Conservation (phyloP, 2,797 vertebrate genomes). For the Dryobates pubescens region DNA sequence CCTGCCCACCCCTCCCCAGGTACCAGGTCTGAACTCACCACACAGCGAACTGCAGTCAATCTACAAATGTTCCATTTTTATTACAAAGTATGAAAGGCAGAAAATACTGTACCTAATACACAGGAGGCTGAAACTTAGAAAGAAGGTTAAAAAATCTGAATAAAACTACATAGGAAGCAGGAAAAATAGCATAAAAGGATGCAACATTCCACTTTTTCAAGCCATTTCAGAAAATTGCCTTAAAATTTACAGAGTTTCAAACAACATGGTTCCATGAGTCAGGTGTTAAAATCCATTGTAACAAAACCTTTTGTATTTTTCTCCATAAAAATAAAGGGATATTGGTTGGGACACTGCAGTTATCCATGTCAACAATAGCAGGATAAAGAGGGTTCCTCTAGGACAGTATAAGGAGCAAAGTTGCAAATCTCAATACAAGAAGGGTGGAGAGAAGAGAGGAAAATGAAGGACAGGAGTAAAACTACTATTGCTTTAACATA, state of each 20-base stretch:
- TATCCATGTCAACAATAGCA: constrained; percentile 55
- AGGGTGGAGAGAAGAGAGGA: neutral
- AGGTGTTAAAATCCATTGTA: constrained; percentile 73
- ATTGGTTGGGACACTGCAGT: constrained; percentile 70
- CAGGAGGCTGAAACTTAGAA: constrained; percentile 78
- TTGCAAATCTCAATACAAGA: constrained; percentile 25
- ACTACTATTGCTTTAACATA: constrained; percentile 75
- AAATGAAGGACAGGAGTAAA: constrained; percentile 62
- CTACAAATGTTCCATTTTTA: constrained; percentile 82
- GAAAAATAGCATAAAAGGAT: constrained; percentile 72
- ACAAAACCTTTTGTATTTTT: constrained; percentile 72
- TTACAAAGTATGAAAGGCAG: constrained; percentile 85
- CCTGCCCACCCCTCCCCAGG: neutral
- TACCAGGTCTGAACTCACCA: constrained; percentile 51
- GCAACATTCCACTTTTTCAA: constrained; percentile 74
- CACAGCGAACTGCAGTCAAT: constrained; percentile 74
- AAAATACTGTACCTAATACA: constrained; percentile 82
- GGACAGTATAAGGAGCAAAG: constrained; percentile 51
- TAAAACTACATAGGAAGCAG: constrained; percentile 73
- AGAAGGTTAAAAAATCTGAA: constrained; percentile 72
- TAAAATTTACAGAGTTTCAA: constrained; percentile 70
- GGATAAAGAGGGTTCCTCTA: constrained; percentile 64
- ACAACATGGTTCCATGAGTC: constrained; percentile 67
- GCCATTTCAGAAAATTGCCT: constrained; percentile 69
- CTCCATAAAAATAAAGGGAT: constrained; percentile 76